Evolutionary conservation across 2,888 invertebrate genomes (phyloP).

Genomic region (Teinopalpus imperialis): DNA sequence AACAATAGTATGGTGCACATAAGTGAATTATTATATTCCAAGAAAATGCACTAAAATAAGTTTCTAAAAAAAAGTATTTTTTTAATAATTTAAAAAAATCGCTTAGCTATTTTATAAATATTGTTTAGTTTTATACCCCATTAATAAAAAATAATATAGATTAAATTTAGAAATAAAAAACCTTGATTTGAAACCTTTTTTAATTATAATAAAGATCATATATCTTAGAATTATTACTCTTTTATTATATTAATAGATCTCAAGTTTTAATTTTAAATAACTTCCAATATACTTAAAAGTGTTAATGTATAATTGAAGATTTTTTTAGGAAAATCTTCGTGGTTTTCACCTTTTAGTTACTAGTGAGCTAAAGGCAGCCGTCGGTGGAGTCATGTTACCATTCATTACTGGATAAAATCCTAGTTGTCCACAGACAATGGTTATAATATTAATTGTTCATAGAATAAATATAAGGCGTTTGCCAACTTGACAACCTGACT

Average conservation of each 20-base stretch:
- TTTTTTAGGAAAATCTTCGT: slow-evolving; percentile 29
- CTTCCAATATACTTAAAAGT: background rate
- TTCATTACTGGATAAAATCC: slow-evolving; percentile 43
- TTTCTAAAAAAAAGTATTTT: no score
- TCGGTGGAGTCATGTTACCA: slow-evolving; percentile 80
- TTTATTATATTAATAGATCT: slow-evolving; percentile 17
- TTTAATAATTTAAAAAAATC: background rate
- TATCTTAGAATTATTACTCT: background rate
- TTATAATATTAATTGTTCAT: slow-evolving; percentile 27
- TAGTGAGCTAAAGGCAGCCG: slow-evolving; percentile 68
- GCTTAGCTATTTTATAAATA: background rate
- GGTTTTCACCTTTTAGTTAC: slow-evolving; percentile 42
- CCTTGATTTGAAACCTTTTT: background rate
- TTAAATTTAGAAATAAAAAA: slow-evolving; percentile 1
- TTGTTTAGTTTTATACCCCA: slow-evolving; percentile 12
- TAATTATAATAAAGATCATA: background rate
- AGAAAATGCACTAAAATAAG: background rate
- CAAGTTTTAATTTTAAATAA: slow-evolving; percentile 16
- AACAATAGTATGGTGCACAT: slow-evolving; percentile 2
- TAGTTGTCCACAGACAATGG: slow-evolving; percentile 31
- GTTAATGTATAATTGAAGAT: background rate
- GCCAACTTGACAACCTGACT: slow-evolving; percentile 55
- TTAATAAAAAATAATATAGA: slow-evolving; percentile 14
- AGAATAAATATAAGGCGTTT: slow-evolving; percentile 30
- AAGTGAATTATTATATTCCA: slow-evolving; percentile 15